phyloP scores from a whole-genome alignment of 1,140 invertebrate genomes.

The Pseudobourletiella spinata region DNA sequence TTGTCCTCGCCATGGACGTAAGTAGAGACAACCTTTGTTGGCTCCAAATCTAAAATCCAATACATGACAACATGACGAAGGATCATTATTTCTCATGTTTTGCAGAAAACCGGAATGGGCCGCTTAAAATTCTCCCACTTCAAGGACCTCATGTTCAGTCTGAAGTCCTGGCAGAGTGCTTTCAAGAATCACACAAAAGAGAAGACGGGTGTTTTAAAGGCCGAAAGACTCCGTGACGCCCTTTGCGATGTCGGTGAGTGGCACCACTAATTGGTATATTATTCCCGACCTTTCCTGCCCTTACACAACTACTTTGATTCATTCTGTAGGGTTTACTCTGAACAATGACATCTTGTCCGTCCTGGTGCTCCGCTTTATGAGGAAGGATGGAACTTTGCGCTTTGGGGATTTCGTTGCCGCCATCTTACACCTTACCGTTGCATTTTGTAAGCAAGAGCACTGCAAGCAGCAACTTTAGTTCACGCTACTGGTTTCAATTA shows the following conservation, averaged over 20 bases:
- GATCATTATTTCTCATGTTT: constrained; percentile 1
- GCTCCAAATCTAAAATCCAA: no score
- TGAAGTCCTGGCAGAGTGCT: constrained; percentile 82
- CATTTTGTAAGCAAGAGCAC: constrained; percentile 76
- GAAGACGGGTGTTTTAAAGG: constrained; percentile 78
- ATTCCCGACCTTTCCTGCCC: no score
- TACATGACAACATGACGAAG: no score
- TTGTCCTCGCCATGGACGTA: constrained; percentile 80
- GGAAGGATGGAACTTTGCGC: constrained; percentile 83
- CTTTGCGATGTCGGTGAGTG: constrained; percentile 57
- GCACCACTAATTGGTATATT: not conserved
- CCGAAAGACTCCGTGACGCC: constrained; percentile 74
- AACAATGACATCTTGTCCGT: constrained; percentile 72
- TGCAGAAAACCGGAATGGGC: constrained; percentile 64
- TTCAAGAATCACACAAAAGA: constrained; percentile 86
- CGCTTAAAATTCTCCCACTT: constrained; percentile 76
- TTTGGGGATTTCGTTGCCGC: constrained; percentile 88
- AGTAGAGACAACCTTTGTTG: no score
- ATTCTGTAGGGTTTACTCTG: constrained; percentile 64
- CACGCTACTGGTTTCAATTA: no score
- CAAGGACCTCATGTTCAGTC: constrained; percentile 82
- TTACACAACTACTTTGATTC: not conserved
- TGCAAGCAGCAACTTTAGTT: no score
- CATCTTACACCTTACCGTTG: constrained; percentile 75
- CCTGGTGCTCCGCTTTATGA: constrained; percentile 76